These are phyloP conservation scores for Sitobion miscanthi DNA, from an alignment of 1,140 invertebrate species.

Conservation along the genomic window DNA sequence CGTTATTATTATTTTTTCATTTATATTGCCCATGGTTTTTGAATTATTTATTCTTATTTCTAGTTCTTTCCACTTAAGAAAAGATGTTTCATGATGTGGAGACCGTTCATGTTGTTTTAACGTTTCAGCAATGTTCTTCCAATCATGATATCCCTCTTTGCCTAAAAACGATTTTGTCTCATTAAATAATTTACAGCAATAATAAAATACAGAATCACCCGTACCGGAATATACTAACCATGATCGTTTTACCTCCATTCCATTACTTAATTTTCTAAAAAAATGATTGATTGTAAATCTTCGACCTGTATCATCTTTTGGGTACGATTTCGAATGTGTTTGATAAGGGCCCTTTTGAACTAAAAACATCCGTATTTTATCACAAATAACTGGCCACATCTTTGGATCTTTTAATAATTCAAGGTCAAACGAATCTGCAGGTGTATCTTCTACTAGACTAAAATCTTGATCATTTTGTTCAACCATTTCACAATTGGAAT, in stretches of 20 bases:
- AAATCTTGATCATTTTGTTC: neutral
- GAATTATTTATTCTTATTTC: neutral
- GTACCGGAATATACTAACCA: neutral
- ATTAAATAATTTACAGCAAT: neutral
- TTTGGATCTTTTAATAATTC: too few relatives aligned
- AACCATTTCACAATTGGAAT: neutral
- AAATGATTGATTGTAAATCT: neutral
- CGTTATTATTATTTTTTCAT: slow-evolving; percentile 33
- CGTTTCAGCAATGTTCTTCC: slow-evolving; percentile 22
- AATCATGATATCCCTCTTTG: slow-evolving; percentile 33
- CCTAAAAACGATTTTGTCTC: neutral
- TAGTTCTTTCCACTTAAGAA: slow-evolving; percentile 24
- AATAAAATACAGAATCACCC: neutral
- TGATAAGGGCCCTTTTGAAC: too few relatives aligned
- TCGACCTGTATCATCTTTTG: neutral
- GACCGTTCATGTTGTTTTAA: slow-evolving; percentile 30
- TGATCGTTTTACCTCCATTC: neutral
- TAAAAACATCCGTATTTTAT: too few relatives aligned
- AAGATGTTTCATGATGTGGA: slow-evolving; percentile 6
- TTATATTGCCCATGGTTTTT: neutral
- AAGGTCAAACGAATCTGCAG: too few relatives aligned
- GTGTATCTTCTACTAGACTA: neutral
- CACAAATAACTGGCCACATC: too few relatives aligned
- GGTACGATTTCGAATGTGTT: neutral
- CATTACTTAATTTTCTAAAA: slow-evolving; percentile 19